Evolutionary conservation across 2,113 vertebrate genomes (phyloP).

Genomic region (Myotis lucifugus): DNA sequence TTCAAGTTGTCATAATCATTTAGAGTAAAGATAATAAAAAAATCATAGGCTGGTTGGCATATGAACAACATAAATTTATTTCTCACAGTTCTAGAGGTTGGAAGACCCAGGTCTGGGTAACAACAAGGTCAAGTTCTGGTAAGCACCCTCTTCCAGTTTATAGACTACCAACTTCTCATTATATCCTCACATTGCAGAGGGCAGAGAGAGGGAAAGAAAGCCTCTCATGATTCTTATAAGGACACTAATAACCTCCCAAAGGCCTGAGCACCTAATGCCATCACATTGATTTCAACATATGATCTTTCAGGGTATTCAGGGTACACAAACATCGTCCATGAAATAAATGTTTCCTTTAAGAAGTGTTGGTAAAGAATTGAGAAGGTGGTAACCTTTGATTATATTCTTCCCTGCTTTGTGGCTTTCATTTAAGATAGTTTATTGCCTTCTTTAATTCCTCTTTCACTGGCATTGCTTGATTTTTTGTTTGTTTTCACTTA

Average conservation of each 20-base stretch:
- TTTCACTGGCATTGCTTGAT: background rate
- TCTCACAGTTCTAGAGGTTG: background rate
- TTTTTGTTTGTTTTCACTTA: constrained; percentile 15
- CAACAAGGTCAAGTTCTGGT: background rate
- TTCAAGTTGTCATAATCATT: background rate
- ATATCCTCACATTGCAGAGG: background rate
- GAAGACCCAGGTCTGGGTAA: background rate
- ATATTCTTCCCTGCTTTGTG: background rate
- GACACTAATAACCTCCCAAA: background rate
- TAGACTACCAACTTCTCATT: background rate
- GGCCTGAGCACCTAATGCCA: background rate
- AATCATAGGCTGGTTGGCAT: background rate
- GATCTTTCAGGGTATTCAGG: background rate
- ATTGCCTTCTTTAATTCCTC: background rate
- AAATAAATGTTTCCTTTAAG: background rate
- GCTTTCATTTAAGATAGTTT: background rate
- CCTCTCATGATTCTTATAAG: background rate
- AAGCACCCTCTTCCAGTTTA: background rate
- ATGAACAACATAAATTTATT: background rate
- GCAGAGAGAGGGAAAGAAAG: background rate
- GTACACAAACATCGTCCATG: background rate
- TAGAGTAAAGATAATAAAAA: background rate
- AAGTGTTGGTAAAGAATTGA: background rate
- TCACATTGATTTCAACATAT: background rate
- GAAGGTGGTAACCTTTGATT: background rate